Evolutionary conservation across 2,113 vertebrate genomes (phyloP), one percentile per base, ranked within the genome.

Genomic region (Anser brachyrhynchus): DNA sequence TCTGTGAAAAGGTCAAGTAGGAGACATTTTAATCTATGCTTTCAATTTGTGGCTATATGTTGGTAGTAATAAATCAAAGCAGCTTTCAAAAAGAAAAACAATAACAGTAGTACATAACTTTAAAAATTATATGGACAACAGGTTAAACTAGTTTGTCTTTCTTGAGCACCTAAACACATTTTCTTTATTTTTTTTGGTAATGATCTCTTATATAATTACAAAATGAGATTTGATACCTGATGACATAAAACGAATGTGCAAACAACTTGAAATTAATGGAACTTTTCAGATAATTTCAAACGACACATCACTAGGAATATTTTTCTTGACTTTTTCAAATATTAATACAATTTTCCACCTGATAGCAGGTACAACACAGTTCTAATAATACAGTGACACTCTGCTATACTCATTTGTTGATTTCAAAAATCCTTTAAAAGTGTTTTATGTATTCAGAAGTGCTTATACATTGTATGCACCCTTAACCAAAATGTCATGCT

Each of bases 11-110:
- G 87, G 92, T 93, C 91, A 96, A 93, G 72, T 59, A 95, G 41
- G 41, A 94, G 65, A 93, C 65, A 71, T 86, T 97, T 92, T 87
- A 95, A 96, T 94, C 54, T 59, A 44, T 93, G 75, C 88, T 97
- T 96, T 93, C 88, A 94, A 93, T 92, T 85, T 95, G 85, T 71
- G 1, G 23, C 51, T 93, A n/a, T 85, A 66, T 46, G 55, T 62
- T 88, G 86, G 67, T 26, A 81, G 43, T 26, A 88, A 81, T 86
- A 94, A 88, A 93, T 90, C 85, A 91, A 10, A 78, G 55, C 33
- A 67, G 46, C 65, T 90, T 92, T 95, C 82, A 90, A 64, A 91
- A 95, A 33, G 66, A 90, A 66, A 82, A 90, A 43, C 78, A 65
- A 15, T 29, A 83, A 57, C 39, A 54, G 41, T 62, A 88, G 85